Percentiles rank a stretch among this genome's conserved stretches.
Evolutionary conservation across 2,888 invertebrate genomes (phyloP).

Genomic region (Meganola albula): DNA sequence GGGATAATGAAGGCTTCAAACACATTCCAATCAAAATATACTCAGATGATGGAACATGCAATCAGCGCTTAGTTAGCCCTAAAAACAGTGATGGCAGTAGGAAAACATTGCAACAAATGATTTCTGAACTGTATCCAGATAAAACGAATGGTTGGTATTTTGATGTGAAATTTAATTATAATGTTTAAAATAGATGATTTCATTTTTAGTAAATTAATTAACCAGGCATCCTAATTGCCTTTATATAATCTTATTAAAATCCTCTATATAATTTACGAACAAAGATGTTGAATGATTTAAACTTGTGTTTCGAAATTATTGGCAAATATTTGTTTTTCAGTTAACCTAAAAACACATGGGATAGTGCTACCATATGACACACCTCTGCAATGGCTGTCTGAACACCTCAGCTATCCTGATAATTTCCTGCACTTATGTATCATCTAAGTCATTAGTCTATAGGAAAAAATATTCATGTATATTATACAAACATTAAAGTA

Average conservation of each 20-base stretch:
- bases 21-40: constrained; percentile 94
- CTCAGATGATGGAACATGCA: constrained; percentile 82
- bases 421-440: constrained; percentile 96
- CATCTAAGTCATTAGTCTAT: constrained; percentile 29
- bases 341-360: constrained; percentile 91
- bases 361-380: constrained; percentile 91
- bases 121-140: constrained; percentile 83
- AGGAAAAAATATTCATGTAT: neutral
- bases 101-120: constrained; percentile 83
- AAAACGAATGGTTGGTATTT: constrained; percentile 47
- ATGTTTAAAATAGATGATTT: too few species aligned
- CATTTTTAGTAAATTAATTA: too few species aligned
- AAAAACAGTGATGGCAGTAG: constrained; percentile 84
- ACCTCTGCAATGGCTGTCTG: constrained; percentile 97
- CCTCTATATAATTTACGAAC: too few species aligned
- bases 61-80: constrained; percentile 88
- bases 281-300: too few species aligned
- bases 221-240: too few species aligned
- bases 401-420: constrained; percentile 98
- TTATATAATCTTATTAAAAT: too few species aligned
- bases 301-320: too few species aligned
- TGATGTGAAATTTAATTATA: too few species aligned
- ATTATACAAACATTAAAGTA: neutral
- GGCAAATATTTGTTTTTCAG: constrained; percentile 76
- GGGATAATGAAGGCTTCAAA: constrained; percentile 89